Percentiles rank a stretch among this genome's conserved stretches.
Conservation (phyloP, 2,888 invertebrate genomes). For the Drosophila algonquin region DNA sequence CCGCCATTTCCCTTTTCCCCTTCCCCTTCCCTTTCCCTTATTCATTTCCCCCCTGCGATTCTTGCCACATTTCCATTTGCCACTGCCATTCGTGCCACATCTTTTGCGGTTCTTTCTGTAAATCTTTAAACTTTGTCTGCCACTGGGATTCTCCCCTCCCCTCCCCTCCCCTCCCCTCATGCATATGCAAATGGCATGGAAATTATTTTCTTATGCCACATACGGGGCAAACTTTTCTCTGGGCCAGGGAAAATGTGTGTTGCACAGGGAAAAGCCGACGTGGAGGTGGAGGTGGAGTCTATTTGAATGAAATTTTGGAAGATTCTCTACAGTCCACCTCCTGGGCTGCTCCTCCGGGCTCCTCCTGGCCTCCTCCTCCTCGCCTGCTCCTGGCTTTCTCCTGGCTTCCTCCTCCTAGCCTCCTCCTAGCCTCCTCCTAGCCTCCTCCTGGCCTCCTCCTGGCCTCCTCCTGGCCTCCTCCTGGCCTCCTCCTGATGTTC, state of each 20-base stretch:
- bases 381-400: no score
- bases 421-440: no score
- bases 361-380: not conserved
- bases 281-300: no score
- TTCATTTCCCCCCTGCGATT: not conserved
- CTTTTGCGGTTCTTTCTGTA: conserved; percentile 42
- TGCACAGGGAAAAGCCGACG: no score
- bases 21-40: not conserved
- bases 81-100: not conserved
- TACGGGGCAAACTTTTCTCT: conserved; percentile 50
- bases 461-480: no score
- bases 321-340: no score
- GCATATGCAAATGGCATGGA: conserved; percentile 77
- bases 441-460: not conserved
- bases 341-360: no score
- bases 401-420: not conserved
- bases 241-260: conserved; percentile 44
- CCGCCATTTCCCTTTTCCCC: conserved; percentile 22
- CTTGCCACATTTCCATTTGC: conserved; percentile 6
- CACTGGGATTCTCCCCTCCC: conserved; percentile 10
- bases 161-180: conserved; percentile 47
- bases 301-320: no score
- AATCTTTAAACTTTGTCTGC: conserved; percentile 60
- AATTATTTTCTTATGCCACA: conserved; percentile 65
- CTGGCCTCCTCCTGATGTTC: not conserved